Evolutionary conservation across 2,797 vertebrate species (phyloP), one percentile per base, ranked within the genome.

Genomic region (Champsocephalus gunnari): DNA sequence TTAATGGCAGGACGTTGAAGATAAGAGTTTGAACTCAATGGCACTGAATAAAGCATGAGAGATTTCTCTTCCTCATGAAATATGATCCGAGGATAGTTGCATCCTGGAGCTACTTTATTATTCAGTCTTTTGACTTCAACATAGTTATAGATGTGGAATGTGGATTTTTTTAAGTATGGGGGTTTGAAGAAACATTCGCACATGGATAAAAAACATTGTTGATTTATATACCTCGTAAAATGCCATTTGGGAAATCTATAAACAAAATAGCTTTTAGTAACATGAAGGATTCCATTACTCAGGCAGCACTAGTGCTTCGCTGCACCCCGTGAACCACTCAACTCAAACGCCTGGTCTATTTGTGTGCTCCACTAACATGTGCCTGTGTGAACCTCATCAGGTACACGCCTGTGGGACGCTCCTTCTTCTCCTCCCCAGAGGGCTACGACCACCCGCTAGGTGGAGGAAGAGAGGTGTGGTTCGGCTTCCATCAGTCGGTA

Each of bases 381-480:
- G 43, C 61, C 5, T 71, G 56, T 54, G 19, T 5, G 24, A 58
- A 57, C 50, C 21, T 59, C 57, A 19, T 19, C 82, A 99, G 98
- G 93, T 99, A 99, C 82, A 99, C 98, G 3, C 98, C 98, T 32
- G 98, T 99, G 51, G 98, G 98, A 10, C 96, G 98, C 12, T 99
- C 98, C 65, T 99, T 99, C 88, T 99, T 99, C 94, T 99, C 98
- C 56, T 97, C 98, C 83, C 97, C 98, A 0, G 97, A 99, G 94
- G 97, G 96, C 73, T 99, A 99, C 24, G 97, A 99, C 90, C 97
- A 99, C 90, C 98, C 98, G 19, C 87, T 99, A 54, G 98, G 98
- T 11, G 98, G 98, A 5, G 98, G 98, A n/a, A 94, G 98, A 86
- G 98, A 99, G 93, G 98, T 99, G 47, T 99, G 98, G 98, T 99